Base-by-base conservation (phyloP, 2,113 vertebrate genomes). In the Esox niger region DNA sequence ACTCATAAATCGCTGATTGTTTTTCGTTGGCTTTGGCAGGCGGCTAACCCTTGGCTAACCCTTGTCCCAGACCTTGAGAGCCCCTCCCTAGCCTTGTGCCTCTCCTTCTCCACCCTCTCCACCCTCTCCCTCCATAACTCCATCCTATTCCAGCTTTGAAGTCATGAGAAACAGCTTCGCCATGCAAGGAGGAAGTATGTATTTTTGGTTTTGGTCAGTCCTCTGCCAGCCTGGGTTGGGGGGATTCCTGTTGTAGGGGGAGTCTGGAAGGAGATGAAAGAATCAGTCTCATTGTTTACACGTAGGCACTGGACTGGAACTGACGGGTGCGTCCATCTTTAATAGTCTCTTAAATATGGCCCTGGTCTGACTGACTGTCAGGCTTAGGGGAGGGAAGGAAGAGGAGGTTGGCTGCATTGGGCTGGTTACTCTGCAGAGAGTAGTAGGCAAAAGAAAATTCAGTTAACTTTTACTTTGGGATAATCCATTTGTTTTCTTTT, bases 1-100 rank as follows among this genome's bases (percentile, higher is more conserved):
- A 80, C 74, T 79, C 68, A 67, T 69, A 81, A 78, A 77, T 77
- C 83, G 76, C 72, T 82, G 75, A 78, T 68, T 82, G 70, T 56
- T 59, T n/a, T 70, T 73, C 38, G 3, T 43, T 43, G 70, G 43
- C 56, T 68, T 60, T 68, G 62, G 75, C 55, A 7, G 31, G 38
- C 21, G 26, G 30, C 71, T 63, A 32, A 52, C 62, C 30, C 5
- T 31, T 69, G 62, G 58, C 67, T 63, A 30, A 62, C 35, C 58
- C 69, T 70, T 4, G 35, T 35, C 31, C 66, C 66, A 68, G 57
- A 64, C 32, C 30, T 26, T 21, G 2, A 4, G 33, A n/a, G 26
- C 8, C 25, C 5, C 25, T 3, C 10, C 6, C 5, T 7, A 21
- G 4, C 59, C 31, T 4, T 2, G 20, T 15, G 21, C 58, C 21